phyloP scores from a whole-genome alignment of 1,140 invertebrate species.

The Centruroides vittatus region DNA sequence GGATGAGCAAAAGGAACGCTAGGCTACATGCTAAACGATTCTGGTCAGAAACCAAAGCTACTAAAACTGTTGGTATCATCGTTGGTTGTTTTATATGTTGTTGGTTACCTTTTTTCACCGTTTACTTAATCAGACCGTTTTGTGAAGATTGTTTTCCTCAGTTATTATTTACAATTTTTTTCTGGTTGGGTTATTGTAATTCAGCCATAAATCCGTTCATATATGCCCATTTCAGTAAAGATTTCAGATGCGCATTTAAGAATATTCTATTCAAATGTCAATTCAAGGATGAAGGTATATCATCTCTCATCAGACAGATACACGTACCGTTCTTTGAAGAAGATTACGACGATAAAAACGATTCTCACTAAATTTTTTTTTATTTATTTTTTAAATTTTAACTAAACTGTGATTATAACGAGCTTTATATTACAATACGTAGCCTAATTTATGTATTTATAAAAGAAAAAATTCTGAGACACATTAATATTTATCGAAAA shows the following conservation, averaged over 20 bases:
- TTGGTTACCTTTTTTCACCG: constrained; percentile 87
- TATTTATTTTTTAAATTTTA: too few relatives aligned
- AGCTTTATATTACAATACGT: too few relatives aligned
- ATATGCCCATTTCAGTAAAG: constrained; percentile 80
- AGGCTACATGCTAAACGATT: constrained; percentile 71
- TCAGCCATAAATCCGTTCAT: constrained; percentile 78
- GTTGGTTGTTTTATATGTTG: constrained; percentile 84
- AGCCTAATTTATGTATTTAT: too few relatives aligned
- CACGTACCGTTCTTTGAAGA: constrained; percentile 19
- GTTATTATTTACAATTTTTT: constrained; percentile 72
- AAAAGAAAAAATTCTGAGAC: too few relatives aligned
- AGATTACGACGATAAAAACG: background rate
- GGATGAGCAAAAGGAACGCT: constrained; percentile 60
- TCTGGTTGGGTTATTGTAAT: constrained; percentile 95
- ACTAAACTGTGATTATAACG: too few relatives aligned
- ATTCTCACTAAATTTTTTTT: too few relatives aligned
- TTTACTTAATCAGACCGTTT: constrained; percentile 74
- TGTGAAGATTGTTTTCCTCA: constrained; percentile 53
- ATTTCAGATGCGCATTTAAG: constrained; percentile 83
- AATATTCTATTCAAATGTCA: constrained; percentile 65
- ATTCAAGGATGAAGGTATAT: constrained; percentile 19
- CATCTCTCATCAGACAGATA: constrained; percentile 18
- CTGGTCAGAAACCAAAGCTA: constrained; percentile 81
- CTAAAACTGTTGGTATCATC: constrained; percentile 83
- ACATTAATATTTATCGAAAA: too few relatives aligned